Base-by-base conservation (phyloP, 1,140 invertebrate species). In the Dermatophagoides farinae region DNA sequence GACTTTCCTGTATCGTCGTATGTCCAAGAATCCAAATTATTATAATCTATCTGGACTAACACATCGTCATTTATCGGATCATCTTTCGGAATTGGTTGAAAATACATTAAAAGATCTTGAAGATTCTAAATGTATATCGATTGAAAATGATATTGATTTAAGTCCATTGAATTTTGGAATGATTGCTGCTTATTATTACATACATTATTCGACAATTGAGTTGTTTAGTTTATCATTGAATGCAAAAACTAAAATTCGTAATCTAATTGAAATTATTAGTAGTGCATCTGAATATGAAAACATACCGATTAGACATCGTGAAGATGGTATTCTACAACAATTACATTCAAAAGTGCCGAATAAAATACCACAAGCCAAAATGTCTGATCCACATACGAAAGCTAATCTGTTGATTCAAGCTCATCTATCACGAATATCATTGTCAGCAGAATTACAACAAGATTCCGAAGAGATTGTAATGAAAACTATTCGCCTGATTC, bases 171-270 rank as follows among this genome's bases (percentile, higher is more conserved):
- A 99, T 76, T 75, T 99, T 69, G 96, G 96, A 62, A 98, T 99
- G 91, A 99, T 99, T 72, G 93, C 95, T 1, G 91, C 93, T 0
- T 99, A 99, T 72, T 99, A 99, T 72, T 99, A 98, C 71, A 98
- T 98, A 65, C 97, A 97, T 73, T 99, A 99, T 67, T 95, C 92
- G 0, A 99, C 96, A 0, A 98, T 99, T 85, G 93, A 98, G 73
- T 74, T 98, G 61, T 99, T 99, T 76, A 93, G 88, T 68, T 79
- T 96, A 65, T 97, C 93, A 1, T 72, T 99, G 6, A 97, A 92
- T 54, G 88, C 79, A 62, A 98, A 97, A 75, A 99, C 93, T 0
- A 99, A 98, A 75, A 88, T 97, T 50, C 80, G 91, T 25, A 92
- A 92, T 40, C 75, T 99, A 0, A 74, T 99, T 62, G 96, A 99